Conservation (phyloP, 2,888 invertebrate species). For the Cyrtodaria siliqua region DNA sequence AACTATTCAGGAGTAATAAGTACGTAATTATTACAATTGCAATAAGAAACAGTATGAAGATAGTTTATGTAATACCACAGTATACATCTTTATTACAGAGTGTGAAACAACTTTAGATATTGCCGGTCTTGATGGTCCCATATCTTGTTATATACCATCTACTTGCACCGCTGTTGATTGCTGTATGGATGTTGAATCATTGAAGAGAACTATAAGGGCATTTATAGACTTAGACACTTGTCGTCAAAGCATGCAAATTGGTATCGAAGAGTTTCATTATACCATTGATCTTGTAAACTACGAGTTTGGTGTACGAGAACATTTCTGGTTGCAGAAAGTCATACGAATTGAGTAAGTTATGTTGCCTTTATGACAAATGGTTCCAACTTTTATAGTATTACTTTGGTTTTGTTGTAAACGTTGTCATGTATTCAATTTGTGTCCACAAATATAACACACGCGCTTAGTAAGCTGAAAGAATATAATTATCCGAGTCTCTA, state of each 20-base stretch:
- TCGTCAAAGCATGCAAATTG: conserved; percentile 22
- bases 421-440: too few relatives aligned
- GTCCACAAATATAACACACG: too few relatives aligned
- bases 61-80: too few relatives aligned
- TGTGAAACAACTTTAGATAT: not conserved
- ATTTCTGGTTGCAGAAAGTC: conserved; percentile 50
- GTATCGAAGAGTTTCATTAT: conserved; percentile 42
- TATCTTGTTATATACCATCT: conserved; percentile 60
- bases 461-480: too few relatives aligned
- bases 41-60: too few relatives aligned
- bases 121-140: not conserved
- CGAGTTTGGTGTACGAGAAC: conserved; percentile 41
- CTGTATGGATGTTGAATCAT: conserved; percentile 52
- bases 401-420: too few relatives aligned
- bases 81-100: too few relatives aligned
- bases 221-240: conserved; percentile 30
- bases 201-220: not conserved
- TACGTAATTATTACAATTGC: too few relatives aligned
- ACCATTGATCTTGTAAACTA: conserved; percentile 35
- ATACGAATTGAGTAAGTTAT: conserved; percentile 51
- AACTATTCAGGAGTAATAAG: too few relatives aligned
- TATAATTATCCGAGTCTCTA: too few relatives aligned
- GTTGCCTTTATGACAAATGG: too few relatives aligned
- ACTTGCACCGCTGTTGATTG: conserved; percentile 69
- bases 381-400: too few relatives aligned